These are phyloP conservation scores for Aplocera efformata DNA, from an alignment of 2,888 invertebrate species.

Conservation along the genomic window DNA sequence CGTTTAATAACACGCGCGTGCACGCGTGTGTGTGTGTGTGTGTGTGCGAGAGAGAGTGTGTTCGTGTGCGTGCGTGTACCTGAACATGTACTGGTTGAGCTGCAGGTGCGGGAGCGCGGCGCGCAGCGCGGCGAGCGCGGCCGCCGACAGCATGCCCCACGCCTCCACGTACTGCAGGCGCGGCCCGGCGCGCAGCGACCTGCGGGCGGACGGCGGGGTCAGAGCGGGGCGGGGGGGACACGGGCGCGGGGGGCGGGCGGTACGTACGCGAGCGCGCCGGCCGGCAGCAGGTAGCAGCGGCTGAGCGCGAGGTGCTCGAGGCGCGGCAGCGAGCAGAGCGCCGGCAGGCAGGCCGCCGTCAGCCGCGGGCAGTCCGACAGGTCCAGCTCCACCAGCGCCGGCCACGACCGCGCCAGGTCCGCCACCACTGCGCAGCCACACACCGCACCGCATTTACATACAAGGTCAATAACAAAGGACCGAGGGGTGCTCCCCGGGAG, in stretches of 20 bases:
- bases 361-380: constrained; percentile 91
- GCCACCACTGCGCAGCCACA: constrained; percentile 82
- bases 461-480: no score
- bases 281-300: constrained; percentile 90
- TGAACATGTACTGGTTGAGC: constrained; percentile 73
- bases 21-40: no score
- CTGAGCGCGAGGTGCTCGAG: constrained; percentile 88
- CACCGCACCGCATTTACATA: not conserved
- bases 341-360: constrained; percentile 82
- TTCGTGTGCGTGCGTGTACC: constrained; percentile 36
- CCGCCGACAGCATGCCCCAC: constrained; percentile 87
- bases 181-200: constrained; percentile 82
- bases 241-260: not conserved
- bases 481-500: no score
- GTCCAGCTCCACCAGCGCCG: constrained; percentile 89
- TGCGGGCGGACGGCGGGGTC: constrained; percentile 31
- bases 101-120: constrained; percentile 58
- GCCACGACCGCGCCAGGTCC: constrained; percentile 83
- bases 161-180: constrained; percentile 88
- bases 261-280: constrained; percentile 85
- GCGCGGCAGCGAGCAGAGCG: constrained; percentile 57
- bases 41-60: no score
- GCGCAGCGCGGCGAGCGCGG: constrained; percentile 60
- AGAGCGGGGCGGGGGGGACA: not conserved
- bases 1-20: not conserved